Percentiles rank a stretch among this genome's conserved stretches.
phyloP scores from a whole-genome alignment of 1,140 invertebrate genomes.

The Potamilus streckersoni region DNA sequence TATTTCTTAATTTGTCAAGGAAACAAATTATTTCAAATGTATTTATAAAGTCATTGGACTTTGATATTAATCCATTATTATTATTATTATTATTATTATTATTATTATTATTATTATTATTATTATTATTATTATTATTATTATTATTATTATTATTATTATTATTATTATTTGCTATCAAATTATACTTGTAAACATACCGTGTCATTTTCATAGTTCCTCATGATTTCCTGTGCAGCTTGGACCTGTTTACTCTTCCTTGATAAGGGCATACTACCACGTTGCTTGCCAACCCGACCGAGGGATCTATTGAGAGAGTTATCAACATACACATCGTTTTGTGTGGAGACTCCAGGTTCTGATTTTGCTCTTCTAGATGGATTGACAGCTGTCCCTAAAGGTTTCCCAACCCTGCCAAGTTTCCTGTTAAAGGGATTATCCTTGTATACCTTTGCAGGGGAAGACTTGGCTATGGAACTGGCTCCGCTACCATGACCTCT shows the following conservation, averaged over 20 bases:
- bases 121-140: no score
- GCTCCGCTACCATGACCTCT: neutral
- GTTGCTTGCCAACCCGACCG: conserved; percentile 7
- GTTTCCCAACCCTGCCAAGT: conserved; percentile 30
- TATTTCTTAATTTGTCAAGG: no score
- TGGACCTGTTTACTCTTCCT: neutral
- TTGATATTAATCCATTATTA: neutral
- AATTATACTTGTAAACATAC: neutral
- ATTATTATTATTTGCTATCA: no score
- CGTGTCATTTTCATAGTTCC: neutral
- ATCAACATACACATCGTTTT: conserved; percentile 1
- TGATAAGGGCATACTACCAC: conserved; percentile 6
- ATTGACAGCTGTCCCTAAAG: conserved; percentile 1
- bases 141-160: neutral
- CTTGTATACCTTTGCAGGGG: conserved; percentile 5
- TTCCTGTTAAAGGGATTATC: conserved; percentile 22
- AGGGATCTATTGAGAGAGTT: neutral
- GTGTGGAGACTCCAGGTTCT: neutral
- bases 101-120: neutral
- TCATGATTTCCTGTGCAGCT: neutral
- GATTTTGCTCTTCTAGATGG: neutral
- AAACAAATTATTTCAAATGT: no score
- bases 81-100: neutral
- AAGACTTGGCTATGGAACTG: neutral
- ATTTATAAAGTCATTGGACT: neutral